phyloP scores from a whole-genome alignment of 2,888 invertebrate species.

The Cotesia congregata region DNA sequence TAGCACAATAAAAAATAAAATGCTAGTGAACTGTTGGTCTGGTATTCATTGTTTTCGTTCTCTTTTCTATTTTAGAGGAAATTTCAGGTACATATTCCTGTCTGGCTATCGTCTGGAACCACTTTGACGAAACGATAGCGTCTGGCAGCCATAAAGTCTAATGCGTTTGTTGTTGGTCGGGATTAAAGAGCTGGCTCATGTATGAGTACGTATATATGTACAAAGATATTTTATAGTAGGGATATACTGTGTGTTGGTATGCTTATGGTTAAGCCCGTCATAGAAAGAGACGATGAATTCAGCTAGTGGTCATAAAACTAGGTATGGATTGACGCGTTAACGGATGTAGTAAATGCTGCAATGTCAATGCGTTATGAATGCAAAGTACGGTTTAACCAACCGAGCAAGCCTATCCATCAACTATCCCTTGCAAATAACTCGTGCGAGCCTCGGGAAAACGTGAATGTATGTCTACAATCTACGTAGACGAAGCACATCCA shows the following conservation, averaged over 20 bases:
- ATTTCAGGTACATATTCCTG: constrained; percentile 55
- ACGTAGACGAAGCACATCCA: not conserved
- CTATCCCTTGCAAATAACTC: constrained; percentile 20
- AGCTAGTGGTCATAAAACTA: constrained; percentile 64
- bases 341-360: constrained; percentile 59
- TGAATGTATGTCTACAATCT: constrained; percentile 8
- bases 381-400: constrained; percentile 60
- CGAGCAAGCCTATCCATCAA: constrained; percentile 29
- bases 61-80: constrained; percentile 1
- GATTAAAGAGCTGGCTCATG: constrained; percentile 38
- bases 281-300: constrained; percentile 52
- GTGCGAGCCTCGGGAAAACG: constrained; percentile 8
- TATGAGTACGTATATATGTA: not conserved
- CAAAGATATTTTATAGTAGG: constrained; percentile 17
- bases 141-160: constrained; percentile 63
- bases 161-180: constrained; percentile 63
- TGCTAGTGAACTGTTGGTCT: constrained; percentile 39
- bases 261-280: not conserved
- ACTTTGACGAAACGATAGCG: constrained; percentile 52
- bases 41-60: not conserved
- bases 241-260: not conserved
- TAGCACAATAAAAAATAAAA: constrained; percentile 39
- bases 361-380: constrained; percentile 53
- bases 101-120: constrained; percentile 59
- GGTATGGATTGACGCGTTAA: constrained; percentile 65